Evolutionary conservation across 2,888 invertebrate genomes (phyloP).

Genomic region (Luperina testacea): DNA sequence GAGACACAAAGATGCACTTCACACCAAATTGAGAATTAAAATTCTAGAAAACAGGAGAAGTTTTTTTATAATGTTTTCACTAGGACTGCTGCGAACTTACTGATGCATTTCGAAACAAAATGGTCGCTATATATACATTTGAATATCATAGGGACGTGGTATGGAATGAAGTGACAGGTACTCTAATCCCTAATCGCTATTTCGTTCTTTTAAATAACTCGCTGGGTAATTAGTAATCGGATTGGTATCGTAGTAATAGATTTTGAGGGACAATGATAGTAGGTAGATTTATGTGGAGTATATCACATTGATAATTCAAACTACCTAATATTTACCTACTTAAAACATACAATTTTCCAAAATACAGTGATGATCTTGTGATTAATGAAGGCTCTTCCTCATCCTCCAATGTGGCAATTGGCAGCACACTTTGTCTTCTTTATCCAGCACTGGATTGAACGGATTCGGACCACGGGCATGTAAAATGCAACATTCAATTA

Average conservation of each 20-base stretch:
- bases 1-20: neutral
- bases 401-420: neutral
- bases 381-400: neutral
- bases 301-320: neutral
- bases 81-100: neutral
- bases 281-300: neutral
- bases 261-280: neutral
- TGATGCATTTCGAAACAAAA: neutral
- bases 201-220: constrained; percentile 24
- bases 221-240: neutral
- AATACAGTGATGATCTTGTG: neutral
- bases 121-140: constrained; percentile 18
- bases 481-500: neutral
- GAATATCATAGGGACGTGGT: constrained; percentile 18
- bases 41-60: neutral
- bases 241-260: neutral
- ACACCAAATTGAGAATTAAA: neutral
- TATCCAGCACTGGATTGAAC: no score
- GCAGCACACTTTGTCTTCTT: neutral
- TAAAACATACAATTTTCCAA: neutral
- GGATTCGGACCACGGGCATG: neutral
- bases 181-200: constrained; percentile 19
- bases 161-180: constrained; percentile 3
- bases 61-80: neutral
- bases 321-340: neutral